Percentiles rank a stretch among this genome's conserved stretches.
phyloP scores from a whole-genome alignment of 37 sponge, comb jelly and placozoan species.

The Spongilla lacustris region DNA sequence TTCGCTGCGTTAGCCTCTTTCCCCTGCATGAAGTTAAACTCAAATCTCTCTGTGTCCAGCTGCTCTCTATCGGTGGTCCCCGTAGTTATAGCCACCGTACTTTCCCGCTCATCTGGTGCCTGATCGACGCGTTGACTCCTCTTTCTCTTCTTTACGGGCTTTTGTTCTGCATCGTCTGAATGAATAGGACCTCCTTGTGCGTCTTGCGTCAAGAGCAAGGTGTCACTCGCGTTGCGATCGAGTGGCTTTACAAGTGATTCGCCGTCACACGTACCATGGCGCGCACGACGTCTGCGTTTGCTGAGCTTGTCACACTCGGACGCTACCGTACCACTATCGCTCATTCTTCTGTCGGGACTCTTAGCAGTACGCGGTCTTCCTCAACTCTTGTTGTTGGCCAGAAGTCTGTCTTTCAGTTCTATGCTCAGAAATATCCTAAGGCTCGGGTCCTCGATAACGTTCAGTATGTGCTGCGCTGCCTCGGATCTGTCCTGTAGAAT shows the following conservation, averaged over 20 bases:
- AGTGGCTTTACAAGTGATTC: neutral
- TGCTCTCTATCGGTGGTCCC: neutral
- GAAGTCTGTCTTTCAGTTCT: constrained; percentile 68
- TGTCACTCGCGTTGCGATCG: neutral
- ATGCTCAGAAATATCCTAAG: constrained; percentile 81
- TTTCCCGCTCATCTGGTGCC: neutral
- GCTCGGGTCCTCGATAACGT: constrained; percentile 80
- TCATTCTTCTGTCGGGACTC: neutral
- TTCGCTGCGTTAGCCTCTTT: neutral
- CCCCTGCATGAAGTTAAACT: neutral
- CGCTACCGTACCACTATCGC: neutral
- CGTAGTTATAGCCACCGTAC: neutral
- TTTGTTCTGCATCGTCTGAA: neutral
- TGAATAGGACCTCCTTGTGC: neutral
- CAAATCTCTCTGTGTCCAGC: neutral
- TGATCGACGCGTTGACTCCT: neutral
- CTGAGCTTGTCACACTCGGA: neutral
- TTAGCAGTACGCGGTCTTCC: neutral
- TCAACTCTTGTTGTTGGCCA: neutral
- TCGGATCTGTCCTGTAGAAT: constrained; percentile 51
- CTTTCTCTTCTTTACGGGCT: neutral
- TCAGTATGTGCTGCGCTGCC: constrained; percentile 58
- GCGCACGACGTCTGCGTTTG: neutral
- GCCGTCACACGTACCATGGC: neutral
- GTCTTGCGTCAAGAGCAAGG: neutral